Base-by-base conservation (phyloP, 2,888 invertebrate species). In the Cosmopolites sordidus region DNA sequence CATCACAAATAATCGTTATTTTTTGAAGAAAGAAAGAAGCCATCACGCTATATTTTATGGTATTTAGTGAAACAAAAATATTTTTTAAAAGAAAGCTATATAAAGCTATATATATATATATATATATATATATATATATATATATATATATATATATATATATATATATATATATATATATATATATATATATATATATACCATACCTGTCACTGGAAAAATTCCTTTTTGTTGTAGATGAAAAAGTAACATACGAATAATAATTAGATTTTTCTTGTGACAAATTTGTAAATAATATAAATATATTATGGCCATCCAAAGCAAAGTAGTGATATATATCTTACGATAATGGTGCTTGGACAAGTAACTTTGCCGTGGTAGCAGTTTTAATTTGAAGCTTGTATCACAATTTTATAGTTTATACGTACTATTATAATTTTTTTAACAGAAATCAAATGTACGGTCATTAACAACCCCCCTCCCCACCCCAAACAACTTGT, bases 371-470 rank as follows among this genome's bases (percentile, higher is more conserved):
- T 41, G 38, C 43, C 42, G 41, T 49, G 40, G 16, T 6, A 56
- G 48, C 51, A 55, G 33, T 48, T 48, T 17, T 42, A 12, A 29
- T 49, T 37, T 9, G 40, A 51, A 55, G 55, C 48, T 41, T 57
- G 51, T 57, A 57, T 58, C 58, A 58, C 58, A 58, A 54, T 58
- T 54, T 58, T 58, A 54, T 54, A 51, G 48, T 54, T 58, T 58
- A 37, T 54, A 58, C 54, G 51, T 54, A 58, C 58, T 58, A 57
- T 49, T 49, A 17, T 52, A 29, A 37, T 44, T 48, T 48, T 30
- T 18, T 39, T 38, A 43, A 30, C 43, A 45, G 50, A 47, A 39
- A 43, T 29, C 50, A 12, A 12, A 56, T 56, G 56, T 56, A 56
- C 56, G 56, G 56, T 56, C 43, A 16, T 43, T 49, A 43, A 48